phyloP scores from a whole-genome alignment of 2,113 vertebrate species.

The Felis catus region F.catus_Fca126_mat1.0 CM031413.1:66540501-66541000 shows the following conservation, averaged over 20 bases:
- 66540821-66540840: neutral
- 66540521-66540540: neutral
- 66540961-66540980: neutral
- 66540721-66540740: neutral
- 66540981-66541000: neutral
- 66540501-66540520: neutral
- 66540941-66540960: neutral
- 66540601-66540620: neutral
- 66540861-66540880: neutral
- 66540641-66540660: neutral
- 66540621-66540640: neutral
- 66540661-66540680: neutral
- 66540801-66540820: neutral
- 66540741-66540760: neutral
- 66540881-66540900: neutral
- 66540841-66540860: neutral
- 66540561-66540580: neutral
- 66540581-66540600: neutral
- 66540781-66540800: neutral
- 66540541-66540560: neutral
- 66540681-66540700: constrained; percentile 1
- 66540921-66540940: neutral
- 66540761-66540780: neutral
- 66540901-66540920: neutral
- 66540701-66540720: neutral